These are phyloP conservation scores for Ephydatia muelleri DNA, from an alignment of 37 sponge, comb jelly and placozoan species.

Conservation along the genomic window DNA sequence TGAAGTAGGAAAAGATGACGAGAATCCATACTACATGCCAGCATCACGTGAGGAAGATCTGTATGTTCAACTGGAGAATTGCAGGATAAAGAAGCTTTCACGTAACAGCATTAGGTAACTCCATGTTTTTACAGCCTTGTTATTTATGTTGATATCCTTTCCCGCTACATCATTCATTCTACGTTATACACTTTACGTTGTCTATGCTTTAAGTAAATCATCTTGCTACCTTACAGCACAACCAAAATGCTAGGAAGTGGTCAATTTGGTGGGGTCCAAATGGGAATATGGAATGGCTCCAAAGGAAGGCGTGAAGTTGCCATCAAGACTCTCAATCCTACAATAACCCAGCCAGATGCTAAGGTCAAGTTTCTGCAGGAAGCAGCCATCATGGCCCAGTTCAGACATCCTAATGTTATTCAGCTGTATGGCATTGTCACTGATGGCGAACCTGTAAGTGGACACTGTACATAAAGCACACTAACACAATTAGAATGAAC, in stretches of 20 bases:
- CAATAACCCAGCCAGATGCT: no score
- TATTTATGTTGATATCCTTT: background rate
- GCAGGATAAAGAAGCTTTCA: background rate
- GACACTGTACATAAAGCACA: no score
- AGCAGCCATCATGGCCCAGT: constrained; percentile 28
- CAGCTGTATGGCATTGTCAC: background rate
- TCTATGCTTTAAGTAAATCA: no score
- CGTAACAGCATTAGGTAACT: background rate
- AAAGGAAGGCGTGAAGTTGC: background rate
- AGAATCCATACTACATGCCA: background rate
- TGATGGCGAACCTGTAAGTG: background rate
- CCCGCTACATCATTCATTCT: background rate
- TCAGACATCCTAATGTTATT: constrained; percentile 23
- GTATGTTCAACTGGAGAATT: background rate
- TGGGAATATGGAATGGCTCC: background rate
- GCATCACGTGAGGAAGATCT: background rate
- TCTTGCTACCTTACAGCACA: background rate
- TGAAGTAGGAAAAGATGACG: background rate
- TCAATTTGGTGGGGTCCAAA: background rate
- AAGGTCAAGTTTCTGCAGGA: constrained; percentile 5
- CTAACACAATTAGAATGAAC: background rate
- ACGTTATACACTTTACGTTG: background rate
- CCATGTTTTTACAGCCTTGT: background rate
- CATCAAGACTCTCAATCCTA: background rate
- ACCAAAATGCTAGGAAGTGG: background rate